Evolutionary conservation across 2,797 vertebrate genomes (phyloP).

Genomic region (Gephyroberyx darwinii): DNA sequence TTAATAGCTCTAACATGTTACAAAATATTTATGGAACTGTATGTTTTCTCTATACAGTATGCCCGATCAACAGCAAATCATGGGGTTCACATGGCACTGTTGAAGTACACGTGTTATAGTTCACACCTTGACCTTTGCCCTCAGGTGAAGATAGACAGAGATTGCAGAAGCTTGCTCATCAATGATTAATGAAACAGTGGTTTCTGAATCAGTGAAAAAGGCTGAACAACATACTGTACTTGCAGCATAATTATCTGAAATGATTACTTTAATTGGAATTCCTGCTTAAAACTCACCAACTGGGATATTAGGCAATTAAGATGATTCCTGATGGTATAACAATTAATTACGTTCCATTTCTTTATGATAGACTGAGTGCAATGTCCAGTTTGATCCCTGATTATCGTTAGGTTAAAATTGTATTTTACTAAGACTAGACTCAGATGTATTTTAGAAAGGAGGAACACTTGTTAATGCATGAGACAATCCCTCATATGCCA

Average conservation of each 20-base stretch:
- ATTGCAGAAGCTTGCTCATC: slow-evolving; percentile 57
- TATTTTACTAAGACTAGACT: too few species aligned
- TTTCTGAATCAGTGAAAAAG: slow-evolving; percentile 47
- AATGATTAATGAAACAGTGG: slow-evolving; percentile 79
- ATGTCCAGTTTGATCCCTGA: too few species aligned
- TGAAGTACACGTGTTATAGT: slow-evolving; percentile 24
- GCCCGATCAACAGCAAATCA: too few species aligned
- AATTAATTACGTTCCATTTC: too few species aligned
- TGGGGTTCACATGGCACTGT: background rate
- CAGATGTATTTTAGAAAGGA: too few species aligned
- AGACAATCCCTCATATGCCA: too few species aligned
- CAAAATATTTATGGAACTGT: too few species aligned
- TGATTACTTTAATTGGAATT: background rate
- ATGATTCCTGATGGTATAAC: too few species aligned
- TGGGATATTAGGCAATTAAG: background rate
- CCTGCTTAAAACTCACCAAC: background rate
- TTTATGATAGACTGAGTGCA: too few species aligned
- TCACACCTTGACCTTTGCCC: slow-evolving; percentile 77
- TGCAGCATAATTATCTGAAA: slow-evolving; percentile 11
- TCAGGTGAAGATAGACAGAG: slow-evolving; percentile 65
- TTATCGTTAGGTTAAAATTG: too few species aligned
- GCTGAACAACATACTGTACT: slow-evolving; percentile 25
- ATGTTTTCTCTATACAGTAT: background rate
- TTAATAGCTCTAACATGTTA: too few species aligned
- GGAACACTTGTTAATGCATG: too few species aligned